Conservation (phyloP, 1,140 invertebrate species). For the Formica selysi region DNA sequence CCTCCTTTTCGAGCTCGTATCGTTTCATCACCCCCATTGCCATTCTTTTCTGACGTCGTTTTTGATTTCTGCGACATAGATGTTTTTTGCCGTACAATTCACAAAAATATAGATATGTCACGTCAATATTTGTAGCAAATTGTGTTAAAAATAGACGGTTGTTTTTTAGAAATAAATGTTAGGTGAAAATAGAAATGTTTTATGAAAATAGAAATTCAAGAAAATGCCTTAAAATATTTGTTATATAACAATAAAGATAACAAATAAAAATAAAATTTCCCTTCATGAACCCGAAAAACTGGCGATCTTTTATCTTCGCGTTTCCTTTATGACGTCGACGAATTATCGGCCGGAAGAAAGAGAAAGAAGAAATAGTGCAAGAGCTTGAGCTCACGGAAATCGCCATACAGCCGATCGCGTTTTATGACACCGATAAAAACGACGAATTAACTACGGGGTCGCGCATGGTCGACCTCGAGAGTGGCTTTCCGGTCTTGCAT, state of each 20-base stretch:
- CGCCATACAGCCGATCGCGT: conserved; percentile 19
- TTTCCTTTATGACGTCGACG: conserved; percentile 21
- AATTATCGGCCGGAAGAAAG: conserved; percentile 31
- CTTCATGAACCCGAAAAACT: not conserved
- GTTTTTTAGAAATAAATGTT: not conserved
- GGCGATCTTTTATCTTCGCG: not conserved
- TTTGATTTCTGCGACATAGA: not conserved
- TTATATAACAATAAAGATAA: not conserved
- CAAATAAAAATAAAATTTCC: not conserved
- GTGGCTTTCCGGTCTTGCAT: conserved; percentile 27
- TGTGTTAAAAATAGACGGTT: not conserved
- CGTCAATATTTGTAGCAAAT: not conserved
- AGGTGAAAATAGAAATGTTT: not conserved
- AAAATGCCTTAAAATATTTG: not conserved
- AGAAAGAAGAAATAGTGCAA: conserved; percentile 27
- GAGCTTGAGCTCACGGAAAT: not conserved
- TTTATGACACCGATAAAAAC: conserved; percentile 52
- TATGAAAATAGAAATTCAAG: not conserved
- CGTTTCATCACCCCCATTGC: not conserved
- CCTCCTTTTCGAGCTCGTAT: conserved; percentile 21
- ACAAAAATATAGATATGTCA: not conserved
- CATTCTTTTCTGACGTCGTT: conserved; percentile 12
- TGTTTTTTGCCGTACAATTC: not conserved
- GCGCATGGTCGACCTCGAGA: conserved; percentile 27
- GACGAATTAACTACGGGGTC: conserved; percentile 45